phyloP scores from a whole-genome alignment of 2,113 vertebrate species.

The Muscicapa adusta region DNA sequence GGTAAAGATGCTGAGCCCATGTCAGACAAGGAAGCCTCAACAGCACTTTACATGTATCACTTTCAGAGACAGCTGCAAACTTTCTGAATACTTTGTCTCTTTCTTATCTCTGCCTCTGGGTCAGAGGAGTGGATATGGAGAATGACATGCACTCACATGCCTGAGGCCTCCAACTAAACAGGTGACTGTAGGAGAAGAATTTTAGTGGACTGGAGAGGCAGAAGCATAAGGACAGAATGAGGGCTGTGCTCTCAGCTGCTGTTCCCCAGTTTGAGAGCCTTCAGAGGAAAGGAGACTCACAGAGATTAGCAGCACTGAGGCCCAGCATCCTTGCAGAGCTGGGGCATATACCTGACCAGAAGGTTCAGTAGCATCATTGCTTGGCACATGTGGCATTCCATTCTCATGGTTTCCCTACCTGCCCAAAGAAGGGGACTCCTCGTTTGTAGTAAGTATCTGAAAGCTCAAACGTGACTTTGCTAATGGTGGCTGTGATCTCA shows the following conservation, averaged over 20 bases:
- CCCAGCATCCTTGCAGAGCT: not conserved
- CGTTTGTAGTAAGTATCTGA: constrained; percentile 61
- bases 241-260: not conserved
- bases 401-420: constrained; percentile 55
- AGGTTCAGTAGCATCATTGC: not conserved
- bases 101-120: not conserved
- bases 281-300: not conserved
- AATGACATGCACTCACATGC: not conserved
- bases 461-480: constrained; percentile 59
- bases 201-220: not conserved
- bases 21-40: not conserved
- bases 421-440: constrained; percentile 72
- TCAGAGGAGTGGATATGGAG: not conserved
- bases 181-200: not conserved
- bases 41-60: not conserved
- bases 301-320: not conserved
- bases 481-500: constrained; percentile 61
- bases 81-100: not conserved
- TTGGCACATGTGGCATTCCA: not conserved
- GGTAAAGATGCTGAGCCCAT: not conserved
- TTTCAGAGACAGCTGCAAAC: not conserved
- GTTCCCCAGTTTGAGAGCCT: not conserved
- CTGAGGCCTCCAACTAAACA: not conserved
- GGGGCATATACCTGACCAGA: not conserved
- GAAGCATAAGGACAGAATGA: not conserved